These are phyloP conservation scores for Eptesicus fuscus DNA, from an alignment of 2,113 vertebrate species.

Conservation along the genomic window DNA sequence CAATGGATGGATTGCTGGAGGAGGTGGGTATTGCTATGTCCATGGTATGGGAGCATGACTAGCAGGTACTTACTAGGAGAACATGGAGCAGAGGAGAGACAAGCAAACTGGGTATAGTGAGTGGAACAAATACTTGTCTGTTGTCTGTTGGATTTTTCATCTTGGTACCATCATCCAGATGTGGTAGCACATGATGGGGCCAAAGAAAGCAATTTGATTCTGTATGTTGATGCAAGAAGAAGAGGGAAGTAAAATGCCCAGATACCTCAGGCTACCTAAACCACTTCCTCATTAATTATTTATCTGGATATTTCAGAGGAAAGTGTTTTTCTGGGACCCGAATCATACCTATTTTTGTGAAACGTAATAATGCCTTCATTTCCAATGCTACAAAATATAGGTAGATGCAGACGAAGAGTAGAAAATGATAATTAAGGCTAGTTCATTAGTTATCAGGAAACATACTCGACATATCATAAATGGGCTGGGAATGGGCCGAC, in stretches of 20 bases:
- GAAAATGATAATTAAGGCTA: slow-evolving; percentile 20
- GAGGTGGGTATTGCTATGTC: neutral
- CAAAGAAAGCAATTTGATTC: neutral
- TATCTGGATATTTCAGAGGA: neutral
- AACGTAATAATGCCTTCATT: neutral
- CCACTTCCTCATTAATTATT: neutral
- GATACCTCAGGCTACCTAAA: neutral
- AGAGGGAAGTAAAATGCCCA: neutral
- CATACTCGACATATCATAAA: neutral
- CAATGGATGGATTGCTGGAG: neutral
- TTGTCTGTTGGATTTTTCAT: neutral
- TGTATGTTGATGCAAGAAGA: neutral
- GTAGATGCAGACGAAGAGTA: neutral
- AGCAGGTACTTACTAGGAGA: neutral
- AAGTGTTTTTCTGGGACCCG: neutral
- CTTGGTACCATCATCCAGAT: neutral
- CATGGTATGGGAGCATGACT: neutral
- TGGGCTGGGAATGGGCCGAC: neutral
- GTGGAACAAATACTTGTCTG: neutral
- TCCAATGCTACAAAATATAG: neutral
- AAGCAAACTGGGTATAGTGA: neutral
- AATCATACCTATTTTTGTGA: neutral
- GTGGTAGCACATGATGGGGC: no score
- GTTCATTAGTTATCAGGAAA: slow-evolving; percentile 41
- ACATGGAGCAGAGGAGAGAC: neutral